Evolutionary conservation across 2,113 vertebrate genomes (phyloP).

Genomic region (Microtus oregoni): DNA sequence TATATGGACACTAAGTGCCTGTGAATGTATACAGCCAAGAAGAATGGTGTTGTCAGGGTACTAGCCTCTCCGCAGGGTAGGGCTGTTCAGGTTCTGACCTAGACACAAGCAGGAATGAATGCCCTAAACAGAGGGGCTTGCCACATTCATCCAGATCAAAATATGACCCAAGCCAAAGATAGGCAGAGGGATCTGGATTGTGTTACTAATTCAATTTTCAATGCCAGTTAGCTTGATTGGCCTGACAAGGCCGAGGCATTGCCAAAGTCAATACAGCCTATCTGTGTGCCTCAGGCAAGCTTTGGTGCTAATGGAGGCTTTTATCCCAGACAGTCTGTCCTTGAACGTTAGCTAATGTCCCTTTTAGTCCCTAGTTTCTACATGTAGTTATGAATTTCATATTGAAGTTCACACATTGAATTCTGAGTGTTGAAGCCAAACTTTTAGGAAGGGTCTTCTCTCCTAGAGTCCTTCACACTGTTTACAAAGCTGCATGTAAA

Average conservation of each 20-base stretch:
- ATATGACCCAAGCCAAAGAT: background rate
- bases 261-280: constrained; percentile 55
- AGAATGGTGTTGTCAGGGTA: background rate
- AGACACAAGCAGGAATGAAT: background rate
- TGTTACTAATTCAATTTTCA: constrained; percentile 41
- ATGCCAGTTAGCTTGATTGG: constrained; percentile 41
- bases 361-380: background rate
- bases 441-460: background rate
- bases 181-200: background rate
- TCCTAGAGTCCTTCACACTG: background rate
- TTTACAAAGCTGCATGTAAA: background rate
- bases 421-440: background rate
- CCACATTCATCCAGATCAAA: background rate
- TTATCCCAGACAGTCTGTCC: constrained; percentile 15
- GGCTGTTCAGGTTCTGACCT: background rate
- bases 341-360: background rate
- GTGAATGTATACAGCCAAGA: background rate
- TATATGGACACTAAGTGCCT: background rate
- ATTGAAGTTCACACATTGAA: background rate
- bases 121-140: background rate
- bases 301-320: constrained; percentile 15
- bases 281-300: constrained; percentile 46
- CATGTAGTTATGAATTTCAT: background rate
- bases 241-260: background rate
- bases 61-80: background rate